A percentile compares a stretch with the other conserved stretches of the same genome.
phyloP scores from a whole-genome alignment of 2,888 invertebrate species.

The Sphaeridia pumilis region DNA sequence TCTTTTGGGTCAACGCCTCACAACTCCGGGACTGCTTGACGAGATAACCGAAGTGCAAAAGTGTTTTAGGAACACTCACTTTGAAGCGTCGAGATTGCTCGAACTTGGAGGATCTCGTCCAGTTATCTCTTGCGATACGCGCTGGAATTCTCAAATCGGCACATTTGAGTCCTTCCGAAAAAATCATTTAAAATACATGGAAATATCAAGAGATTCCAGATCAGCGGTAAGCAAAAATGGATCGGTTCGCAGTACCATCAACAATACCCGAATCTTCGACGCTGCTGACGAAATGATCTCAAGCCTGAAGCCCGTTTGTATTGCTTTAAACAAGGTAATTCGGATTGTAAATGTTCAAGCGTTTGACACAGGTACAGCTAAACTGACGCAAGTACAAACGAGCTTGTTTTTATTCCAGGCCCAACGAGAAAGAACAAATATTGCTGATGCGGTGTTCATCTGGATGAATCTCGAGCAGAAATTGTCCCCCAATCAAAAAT shows the following conservation, averaged over 20 bases:
- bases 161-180: background rate
- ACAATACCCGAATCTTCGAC: background rate
- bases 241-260: background rate
- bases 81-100: background rate
- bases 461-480: background rate
- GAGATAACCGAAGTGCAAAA: background rate
- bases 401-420: background rate
- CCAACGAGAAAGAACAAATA: background rate
- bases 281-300: background rate
- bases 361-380: too few relatives aligned
- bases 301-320: background rate
- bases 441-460: background rate
- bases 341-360: too few relatives aligned
- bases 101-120: background rate
- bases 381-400: too few relatives aligned
- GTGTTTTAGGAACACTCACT: background rate
- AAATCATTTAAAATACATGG: background rate
- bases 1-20: background rate
- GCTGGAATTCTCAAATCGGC: slow-evolving; percentile 2
- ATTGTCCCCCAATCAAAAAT: background rate
- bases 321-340: slow-evolving; percentile 1
- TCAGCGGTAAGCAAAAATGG: background rate
- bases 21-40: background rate
- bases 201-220: background rate
- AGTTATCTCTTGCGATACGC: background rate